Conservation (phyloP, 2,888 invertebrate genomes). For the Aplocera efformata region DNA sequence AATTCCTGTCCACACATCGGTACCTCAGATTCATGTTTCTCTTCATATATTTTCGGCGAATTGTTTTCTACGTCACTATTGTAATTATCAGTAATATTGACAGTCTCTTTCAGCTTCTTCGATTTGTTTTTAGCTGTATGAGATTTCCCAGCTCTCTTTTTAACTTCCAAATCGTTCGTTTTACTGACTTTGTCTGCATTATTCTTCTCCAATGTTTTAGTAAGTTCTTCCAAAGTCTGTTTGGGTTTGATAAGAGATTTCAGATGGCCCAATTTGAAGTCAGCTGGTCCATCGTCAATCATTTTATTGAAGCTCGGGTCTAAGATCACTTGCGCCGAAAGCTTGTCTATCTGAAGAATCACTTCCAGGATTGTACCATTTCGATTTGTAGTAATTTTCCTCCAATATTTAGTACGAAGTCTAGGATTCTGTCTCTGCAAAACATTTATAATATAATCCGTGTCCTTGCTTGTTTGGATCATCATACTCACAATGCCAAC, state of each 20-base stretch:
- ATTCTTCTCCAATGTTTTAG: slow-evolving; percentile 27
- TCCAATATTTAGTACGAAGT: slow-evolving; percentile 65
- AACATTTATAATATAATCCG: slow-evolving; percentile 51
- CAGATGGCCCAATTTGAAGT: slow-evolving; percentile 64
- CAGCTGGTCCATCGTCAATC: slow-evolving; percentile 42
- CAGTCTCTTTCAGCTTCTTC: slow-evolving; percentile 3
- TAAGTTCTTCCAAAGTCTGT: slow-evolving; percentile 45
- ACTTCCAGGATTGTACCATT: slow-evolving; percentile 52
- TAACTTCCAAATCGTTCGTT: slow-evolving; percentile 10
- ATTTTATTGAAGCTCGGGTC: slow-evolving; percentile 49
- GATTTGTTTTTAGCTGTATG: slow-evolving; percentile 10
- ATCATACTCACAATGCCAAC: slow-evolving; percentile 68
- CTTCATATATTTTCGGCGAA: slow-evolving; percentile 28
- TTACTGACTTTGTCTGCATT: slow-evolving; percentile 16
- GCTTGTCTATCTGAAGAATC: slow-evolving; percentile 64
- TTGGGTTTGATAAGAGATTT: slow-evolving; percentile 56
- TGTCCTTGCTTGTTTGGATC: slow-evolving; percentile 47
- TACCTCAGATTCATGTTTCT: slow-evolving; percentile 22
- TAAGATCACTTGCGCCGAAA: slow-evolving; percentile 65
- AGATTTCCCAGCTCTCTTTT: slow-evolving; percentile 11
- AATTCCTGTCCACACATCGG: too few species aligned
- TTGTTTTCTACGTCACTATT: slow-evolving; percentile 23
- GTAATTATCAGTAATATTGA: slow-evolving; percentile 20
- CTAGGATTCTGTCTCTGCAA: slow-evolving; percentile 62
- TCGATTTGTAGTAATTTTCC: slow-evolving; percentile 56